Percentiles rank a stretch among this genome's conserved stretches.
Evolutionary conservation across 30 jellyfish, hydroid and myxozoan genomes (phyloP).

Genomic region (Hydractinia echinata): DNA sequence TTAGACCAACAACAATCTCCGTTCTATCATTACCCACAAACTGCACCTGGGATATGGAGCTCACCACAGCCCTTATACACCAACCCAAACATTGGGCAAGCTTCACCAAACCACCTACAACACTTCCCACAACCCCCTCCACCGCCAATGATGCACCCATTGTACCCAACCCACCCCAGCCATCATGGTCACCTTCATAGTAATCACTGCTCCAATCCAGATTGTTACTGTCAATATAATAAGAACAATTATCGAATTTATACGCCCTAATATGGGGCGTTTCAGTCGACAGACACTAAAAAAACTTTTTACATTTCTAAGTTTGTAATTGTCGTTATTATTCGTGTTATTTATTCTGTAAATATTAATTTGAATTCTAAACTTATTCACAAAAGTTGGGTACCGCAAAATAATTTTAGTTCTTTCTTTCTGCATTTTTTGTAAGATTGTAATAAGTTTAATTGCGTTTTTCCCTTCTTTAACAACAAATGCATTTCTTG

Average conservation of each 20-base stretch:
- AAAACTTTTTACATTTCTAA: too few relatives aligned
- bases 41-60: conserved; percentile 2
- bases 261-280: not conserved
- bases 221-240: conserved; percentile 15
- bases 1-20: conserved; percentile 4
- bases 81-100: not conserved
- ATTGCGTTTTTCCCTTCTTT: too few relatives aligned
- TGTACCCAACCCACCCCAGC: conserved; percentile 14
- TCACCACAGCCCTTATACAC: not conserved
- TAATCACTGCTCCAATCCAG: conserved; percentile 13
- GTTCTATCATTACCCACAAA: not conserved
- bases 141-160: conserved; percentile 6
- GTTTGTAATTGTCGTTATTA: too few relatives aligned
- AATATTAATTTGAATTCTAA: too few relatives aligned
- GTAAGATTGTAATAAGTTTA: too few relatives aligned
- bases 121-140: conserved; percentile 10
- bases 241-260: conserved; percentile 1
- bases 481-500: too few relatives aligned
- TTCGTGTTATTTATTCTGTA: too few relatives aligned
- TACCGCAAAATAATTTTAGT: too few relatives aligned
- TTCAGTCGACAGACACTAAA: too few relatives aligned
- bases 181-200: conserved; percentile 4
- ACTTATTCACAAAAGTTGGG: too few relatives aligned
- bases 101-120: conserved; percentile 11
- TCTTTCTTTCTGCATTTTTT: too few relatives aligned